phyloP scores from a whole-genome alignment of 2,113 vertebrate species.

The Ptyas mucosa region DNA sequence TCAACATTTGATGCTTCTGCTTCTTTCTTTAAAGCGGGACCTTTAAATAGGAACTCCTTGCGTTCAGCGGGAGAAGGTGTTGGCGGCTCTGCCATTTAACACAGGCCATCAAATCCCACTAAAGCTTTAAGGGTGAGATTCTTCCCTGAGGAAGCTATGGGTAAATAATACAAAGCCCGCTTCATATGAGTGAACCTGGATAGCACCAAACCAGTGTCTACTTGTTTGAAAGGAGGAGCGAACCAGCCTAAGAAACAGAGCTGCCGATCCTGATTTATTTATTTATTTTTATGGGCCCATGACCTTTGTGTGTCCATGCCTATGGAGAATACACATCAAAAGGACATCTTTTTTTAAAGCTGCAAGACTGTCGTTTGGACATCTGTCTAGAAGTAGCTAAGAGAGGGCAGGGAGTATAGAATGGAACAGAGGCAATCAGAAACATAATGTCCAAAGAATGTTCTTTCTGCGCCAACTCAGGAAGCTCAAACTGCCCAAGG shows the following conservation, averaged over 20 bases:
- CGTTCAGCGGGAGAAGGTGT: slow-evolving; percentile 15
- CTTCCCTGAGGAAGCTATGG: slow-evolving; percentile 28
- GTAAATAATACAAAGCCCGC: slow-evolving; percentile 26
- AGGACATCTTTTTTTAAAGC: neutral
- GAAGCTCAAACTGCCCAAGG: no score
- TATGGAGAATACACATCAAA: neutral
- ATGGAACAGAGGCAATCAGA: neutral
- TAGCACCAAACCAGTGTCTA: neutral
- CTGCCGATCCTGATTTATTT: neutral
- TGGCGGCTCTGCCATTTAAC: slow-evolving; percentile 17
- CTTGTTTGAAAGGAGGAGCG: neutral
- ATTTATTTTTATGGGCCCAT: neutral
- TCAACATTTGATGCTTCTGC: slow-evolving; percentile 20
- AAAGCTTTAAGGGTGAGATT: slow-evolving; percentile 31
- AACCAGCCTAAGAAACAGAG: neutral
- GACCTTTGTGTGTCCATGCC: neutral
- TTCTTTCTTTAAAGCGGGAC: neutral
- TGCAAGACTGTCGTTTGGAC: neutral
- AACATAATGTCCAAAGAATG: neutral
- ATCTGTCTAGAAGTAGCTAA: neutral
- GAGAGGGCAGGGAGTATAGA: neutral
- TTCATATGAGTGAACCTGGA: neutral
- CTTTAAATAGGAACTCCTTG: neutral
- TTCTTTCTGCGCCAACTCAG: no score
- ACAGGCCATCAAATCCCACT: slow-evolving; percentile 3